Base-by-base conservation (phyloP, 2,888 invertebrate genomes). In the Thysanoteuthis rhombus region DNA sequence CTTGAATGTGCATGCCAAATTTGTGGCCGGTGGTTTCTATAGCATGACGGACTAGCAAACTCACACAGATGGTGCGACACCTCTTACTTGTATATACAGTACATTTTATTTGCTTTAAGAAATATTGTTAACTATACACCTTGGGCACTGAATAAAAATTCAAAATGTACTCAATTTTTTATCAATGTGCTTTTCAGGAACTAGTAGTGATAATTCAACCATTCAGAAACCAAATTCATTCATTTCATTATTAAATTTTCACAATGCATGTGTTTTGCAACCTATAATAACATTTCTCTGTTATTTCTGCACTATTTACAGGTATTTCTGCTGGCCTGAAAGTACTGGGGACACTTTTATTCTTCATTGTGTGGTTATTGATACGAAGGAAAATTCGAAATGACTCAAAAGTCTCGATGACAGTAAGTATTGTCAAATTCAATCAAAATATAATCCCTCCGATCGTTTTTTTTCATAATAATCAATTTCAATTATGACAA, bases 291-390 rank as follows among this genome's bases (percentile, higher is more conserved):
- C 5, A n/a, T 36, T 75, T 75, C 6, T 16, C 16, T 75, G 75
- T n/a, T 75, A n/a, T n/a, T 1, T 75, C 32, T 75, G n/a, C n/a
- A 36, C n/a, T 75, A 75, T 52, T 94, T 94, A 6, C 93, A 96
- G 99, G 99, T 42, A 98, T 99, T 25, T 99, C 99, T 96, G 98
- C 98, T 93, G 98, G 98, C 19, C 98, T 99, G 93, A 99, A 99
- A 97, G 98, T 99, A 94, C 97, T 99, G 91, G 99, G 99, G 0
- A 97, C 98, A 94, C 98, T 98, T 22, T 98, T 99, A 96, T 99
- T 99, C 97, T 98, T 94, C 95, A 98, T 98, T 52, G 99, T 99
- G 97, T 99, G 98, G 98, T 98, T 98, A 98, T 97, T 99, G 93
- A 98, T 99, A 93, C 97, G 98, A 93, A 98, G 98, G 95, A 98